Evolutionary conservation across 2,113 vertebrate species (phyloP), one percentile per base, ranked within the genome.

Genomic region (Myrmecophaga tridactyla): DNA sequence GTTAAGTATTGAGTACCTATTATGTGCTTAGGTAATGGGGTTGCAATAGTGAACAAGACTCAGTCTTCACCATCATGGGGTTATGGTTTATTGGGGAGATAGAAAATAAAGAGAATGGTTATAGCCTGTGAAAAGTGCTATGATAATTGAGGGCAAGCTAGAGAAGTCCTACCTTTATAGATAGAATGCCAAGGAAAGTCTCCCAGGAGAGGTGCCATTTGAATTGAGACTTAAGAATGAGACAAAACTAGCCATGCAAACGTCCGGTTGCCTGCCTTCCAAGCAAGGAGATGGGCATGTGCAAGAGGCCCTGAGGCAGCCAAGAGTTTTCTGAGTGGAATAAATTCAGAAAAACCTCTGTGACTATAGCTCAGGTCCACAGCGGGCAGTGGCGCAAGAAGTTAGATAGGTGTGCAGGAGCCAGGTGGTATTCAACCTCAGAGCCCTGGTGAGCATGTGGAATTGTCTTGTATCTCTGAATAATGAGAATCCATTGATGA

Each of bases 271-370:
- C 12, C n/a, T 7, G 29, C 13, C 2, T 53, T 6, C 39, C 31
- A 25, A 8, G 62, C 25, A 6, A 3, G 0, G 5, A 4, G 20
- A 18, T 18, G 13, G 53, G 46, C 4, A 1, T 5, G 25, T 27
- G n/a, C 84, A 20, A 4, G 48, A 20, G n/a, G 46, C 29, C n/a
- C 31, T 29, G 43, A 65, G 72, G 43, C n/a, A n/a, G n/a, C n/a
- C n/a, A n/a, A 8, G 27, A 34, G 34, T 27, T 62, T 62, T n/a
- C 29, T 7, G 29, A 41, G 86, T 14, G 46, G 36, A 62, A 78
- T 41, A n/a, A 39, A 21, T 60, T 51, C 8, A 10, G 27, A 39
- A 46, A 11, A 39, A 15, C 39, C 34, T 21, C 23, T 53, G 46
- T 46, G 17, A 17, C 70, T 31, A 25, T 36, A 15, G 76, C 39